A percentile compares a stretch with the other conserved stretches of the same genome.
phyloP scores from a whole-genome alignment of 2,113 vertebrate genomes.

The Neopipo cinnamomea region DNA sequence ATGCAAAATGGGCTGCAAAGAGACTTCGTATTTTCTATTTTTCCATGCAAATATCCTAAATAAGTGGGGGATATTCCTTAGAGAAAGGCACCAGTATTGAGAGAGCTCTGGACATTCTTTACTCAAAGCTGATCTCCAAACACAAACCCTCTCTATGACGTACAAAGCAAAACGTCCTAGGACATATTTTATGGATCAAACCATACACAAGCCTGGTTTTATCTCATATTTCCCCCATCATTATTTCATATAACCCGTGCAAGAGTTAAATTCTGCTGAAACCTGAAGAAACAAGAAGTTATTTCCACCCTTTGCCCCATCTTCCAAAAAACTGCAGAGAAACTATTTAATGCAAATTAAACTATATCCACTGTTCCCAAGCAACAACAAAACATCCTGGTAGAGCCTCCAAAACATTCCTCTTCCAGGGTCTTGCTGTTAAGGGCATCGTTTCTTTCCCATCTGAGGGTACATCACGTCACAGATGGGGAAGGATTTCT shows the following conservation, averaged over 20 bases:
- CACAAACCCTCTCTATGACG: background rate
- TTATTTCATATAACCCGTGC: no score
- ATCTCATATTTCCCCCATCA: background rate
- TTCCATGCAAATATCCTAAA: background rate
- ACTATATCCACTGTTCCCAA: background rate
- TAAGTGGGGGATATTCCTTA: fast-evolving
- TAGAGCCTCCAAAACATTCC: background rate
- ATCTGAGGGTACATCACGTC: fast-evolving
- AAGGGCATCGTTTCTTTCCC: background rate
- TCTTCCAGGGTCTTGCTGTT: background rate
- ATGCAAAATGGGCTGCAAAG: background rate
- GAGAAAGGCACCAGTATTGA: background rate
- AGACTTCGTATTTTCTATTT: background rate
- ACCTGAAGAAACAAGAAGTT: background rate
- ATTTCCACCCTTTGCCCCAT: background rate
- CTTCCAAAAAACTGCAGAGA: background rate
- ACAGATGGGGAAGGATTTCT: background rate
- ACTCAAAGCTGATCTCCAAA: background rate
- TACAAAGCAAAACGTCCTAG: no score
- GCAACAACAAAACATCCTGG: background rate
- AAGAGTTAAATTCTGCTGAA: constrained; percentile 8
- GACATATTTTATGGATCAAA: background rate
- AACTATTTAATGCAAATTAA: background rate
- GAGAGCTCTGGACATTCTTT: background rate
- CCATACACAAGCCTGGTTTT: background rate